Conservation (phyloP, 2,888 invertebrate genomes). For the Amiota minor region DNA sequence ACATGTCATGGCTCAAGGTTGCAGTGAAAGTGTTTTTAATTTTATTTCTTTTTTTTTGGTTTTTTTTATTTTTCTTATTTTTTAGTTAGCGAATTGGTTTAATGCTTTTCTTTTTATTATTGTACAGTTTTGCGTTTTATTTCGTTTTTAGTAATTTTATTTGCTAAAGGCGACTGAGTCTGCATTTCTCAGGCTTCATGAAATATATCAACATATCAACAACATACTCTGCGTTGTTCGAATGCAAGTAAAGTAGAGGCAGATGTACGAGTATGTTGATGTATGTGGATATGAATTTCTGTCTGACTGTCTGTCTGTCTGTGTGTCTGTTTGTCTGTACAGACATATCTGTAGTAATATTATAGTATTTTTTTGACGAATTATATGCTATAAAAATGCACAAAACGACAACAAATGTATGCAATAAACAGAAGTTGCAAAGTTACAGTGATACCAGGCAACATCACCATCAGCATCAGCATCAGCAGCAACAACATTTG, state of each 20-base stretch:
- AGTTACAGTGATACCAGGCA: slow-evolving; percentile 20
- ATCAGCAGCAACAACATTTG: slow-evolving; percentile 33
- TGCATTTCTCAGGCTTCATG: slow-evolving; percentile 62
- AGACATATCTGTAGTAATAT: slow-evolving; percentile 39
- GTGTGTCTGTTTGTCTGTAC: not conserved
- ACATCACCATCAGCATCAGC: slow-evolving; percentile 38
- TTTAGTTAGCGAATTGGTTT: not conserved
- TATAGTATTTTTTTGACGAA: slow-evolving; percentile 56
- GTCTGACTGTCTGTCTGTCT: no score
- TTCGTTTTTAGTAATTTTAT: slow-evolving; percentile 26
- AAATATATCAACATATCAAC: slow-evolving; percentile 5
- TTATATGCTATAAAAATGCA: slow-evolving; percentile 55
- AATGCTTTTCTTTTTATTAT: not conserved
- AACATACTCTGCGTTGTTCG: not conserved
- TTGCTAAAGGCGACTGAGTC: not conserved
- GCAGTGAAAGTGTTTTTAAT: slow-evolving; percentile 67
- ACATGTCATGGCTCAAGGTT: slow-evolving; percentile 54
- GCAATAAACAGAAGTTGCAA: not conserved
- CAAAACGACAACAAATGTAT: slow-evolving; percentile 42
- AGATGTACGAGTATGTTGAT: no score
- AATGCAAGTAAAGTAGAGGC: not conserved
- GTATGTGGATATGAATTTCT: no score
- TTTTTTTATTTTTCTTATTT: slow-evolving; percentile 36
- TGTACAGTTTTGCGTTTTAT: slow-evolving; percentile 51
- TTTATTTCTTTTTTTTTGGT: slow-evolving; percentile 48